Base-by-base conservation (phyloP, 2,113 vertebrate genomes). In the Holacanthus passer region DNA sequence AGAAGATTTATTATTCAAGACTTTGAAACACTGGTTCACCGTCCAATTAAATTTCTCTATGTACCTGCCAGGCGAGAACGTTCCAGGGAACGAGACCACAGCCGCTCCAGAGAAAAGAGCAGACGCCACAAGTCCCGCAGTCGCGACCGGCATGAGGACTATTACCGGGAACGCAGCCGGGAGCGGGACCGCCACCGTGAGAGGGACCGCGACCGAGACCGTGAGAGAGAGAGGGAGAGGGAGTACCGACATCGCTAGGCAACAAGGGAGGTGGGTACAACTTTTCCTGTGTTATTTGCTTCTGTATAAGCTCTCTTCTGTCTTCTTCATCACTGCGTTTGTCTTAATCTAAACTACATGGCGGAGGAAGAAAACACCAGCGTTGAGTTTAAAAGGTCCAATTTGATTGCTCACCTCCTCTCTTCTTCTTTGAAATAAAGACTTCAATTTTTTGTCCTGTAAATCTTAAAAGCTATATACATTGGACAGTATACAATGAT, bases 41-140 rank as follows among this genome's bases (percentile, higher is more conserved):
- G 20, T 43, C 55, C 32, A n/a, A 68, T 56, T 7, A 37, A 41
- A 13, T 27, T 39, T 43, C 10, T 78, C 32, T 76, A 8, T 19
- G 91, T 95, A 91, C 93, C 84, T 94, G 92, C 94, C 94, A 99
- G 98, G 95, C 95, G 98, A 94, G 98, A 99, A 92, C 96, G 98
- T 86, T 99, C 98, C 85, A 96, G 98, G 93, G 98, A 99, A 92
- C 96, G 98, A 77, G 98, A 99, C 94, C 98, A 99, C 93, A 99
- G 98, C 91, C 97, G 98, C 85, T 99, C 98, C 83, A 95, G 97
- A 91, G 98, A 99, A 93, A 99, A 99, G 92, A 99, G 97, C 83
- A 93, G 98, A 0, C 97, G 98, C 9, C 98, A 99, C 95, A 99
- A 99, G 91, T 99, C 98, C 2, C 97, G 98, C 69, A 99, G 98